phyloP scores from a whole-genome alignment of 2,888 invertebrate genomes.

The Drosophila robusta region DNA sequence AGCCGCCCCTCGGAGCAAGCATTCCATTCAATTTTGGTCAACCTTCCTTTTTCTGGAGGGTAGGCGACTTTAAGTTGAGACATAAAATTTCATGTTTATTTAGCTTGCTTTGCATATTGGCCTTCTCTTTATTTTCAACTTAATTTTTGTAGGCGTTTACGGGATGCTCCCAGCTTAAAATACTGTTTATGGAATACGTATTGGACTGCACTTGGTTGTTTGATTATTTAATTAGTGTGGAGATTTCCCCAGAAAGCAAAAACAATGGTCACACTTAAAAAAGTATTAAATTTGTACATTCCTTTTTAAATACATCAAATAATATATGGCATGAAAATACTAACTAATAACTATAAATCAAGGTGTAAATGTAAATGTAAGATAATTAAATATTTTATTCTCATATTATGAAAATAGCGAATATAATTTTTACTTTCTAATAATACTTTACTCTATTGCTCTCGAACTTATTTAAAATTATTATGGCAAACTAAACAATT shows the following conservation, averaged over 20 bases:
- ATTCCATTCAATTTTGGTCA: conserved; percentile 63
- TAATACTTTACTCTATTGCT: too few relatives aligned
- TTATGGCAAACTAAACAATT: too few relatives aligned
- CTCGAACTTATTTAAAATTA: neutral
- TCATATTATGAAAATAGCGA: too few relatives aligned
- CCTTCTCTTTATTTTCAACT: conserved; percentile 39
- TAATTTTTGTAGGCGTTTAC: conserved; percentile 2
- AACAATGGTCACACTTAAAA: too few relatives aligned
- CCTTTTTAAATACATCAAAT: too few relatives aligned
- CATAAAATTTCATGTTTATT: conserved; percentile 69
- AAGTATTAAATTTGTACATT: too few relatives aligned
- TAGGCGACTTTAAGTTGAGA: conserved; percentile 44
- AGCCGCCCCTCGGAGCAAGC: conserved; percentile 8
- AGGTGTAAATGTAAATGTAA: too few relatives aligned
- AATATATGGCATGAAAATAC: too few relatives aligned
- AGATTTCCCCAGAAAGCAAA: neutral
- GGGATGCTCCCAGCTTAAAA: neutral
- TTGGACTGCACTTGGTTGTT: conserved; percentile 6
- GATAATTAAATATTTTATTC: too few relatives aligned
- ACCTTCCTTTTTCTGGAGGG: neutral
- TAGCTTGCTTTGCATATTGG: conserved; percentile 63
- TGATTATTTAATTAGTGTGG: neutral
- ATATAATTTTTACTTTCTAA: too few relatives aligned
- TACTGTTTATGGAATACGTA: conserved; percentile 6
- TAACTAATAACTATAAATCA: too few relatives aligned